Base-by-base conservation (phyloP, 2,113 vertebrate species). In the Callithrix jacchus region DNA sequence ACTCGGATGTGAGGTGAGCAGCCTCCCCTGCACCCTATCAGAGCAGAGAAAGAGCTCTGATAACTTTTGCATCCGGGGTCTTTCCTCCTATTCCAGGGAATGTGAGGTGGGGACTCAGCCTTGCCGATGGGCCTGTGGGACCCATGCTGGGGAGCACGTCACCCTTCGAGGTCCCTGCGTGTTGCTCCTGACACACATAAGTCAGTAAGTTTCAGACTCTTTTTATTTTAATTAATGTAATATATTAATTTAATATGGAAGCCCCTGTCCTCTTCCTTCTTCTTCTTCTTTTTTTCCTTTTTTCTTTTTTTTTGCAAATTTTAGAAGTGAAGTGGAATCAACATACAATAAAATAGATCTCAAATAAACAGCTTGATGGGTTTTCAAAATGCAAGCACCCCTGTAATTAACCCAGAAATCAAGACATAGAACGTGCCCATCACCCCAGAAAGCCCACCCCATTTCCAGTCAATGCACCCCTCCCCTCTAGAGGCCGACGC, bases 401-500 rank as follows among this genome's bases (percentile, higher is more conserved):
- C 0, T 3, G 27, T 49, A 14, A 13, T 35, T 42, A 8, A 40
- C 40, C 18, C n/a, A 2, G 23, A 45, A 8, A 47, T 4, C 3
- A 20, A n/a, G 14, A 32, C 54, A 25, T 2, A 11, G 88, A 17
- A 2, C 42, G 1, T 18, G 35, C 16, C 73, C 2, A 0, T n/a
- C 89, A 35, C 66, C 56, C 17, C 0, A 21, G 49, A 18, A 16
- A 2, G 6, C 17, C 16, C 70, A 14, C 4, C 6, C 4, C 32
- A 4, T 10, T 2, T 27, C 47, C 14, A 8, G 8, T 64, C 27
- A 0, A 3, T 2, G 18, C 8, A 1, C 76, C 6, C 3, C 14
- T 8, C 27, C 54, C 10, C 16, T 61, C 37, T 30, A 6, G 23
- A 2, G 21, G 17, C 45, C 0, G 0, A 6, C 6, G 0, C 1